A percentile compares a stretch with the other conserved stretches of the same genome.
Conservation (phyloP, 2,797 vertebrate genomes). For the Phrynocephalus forsythii region DNA sequence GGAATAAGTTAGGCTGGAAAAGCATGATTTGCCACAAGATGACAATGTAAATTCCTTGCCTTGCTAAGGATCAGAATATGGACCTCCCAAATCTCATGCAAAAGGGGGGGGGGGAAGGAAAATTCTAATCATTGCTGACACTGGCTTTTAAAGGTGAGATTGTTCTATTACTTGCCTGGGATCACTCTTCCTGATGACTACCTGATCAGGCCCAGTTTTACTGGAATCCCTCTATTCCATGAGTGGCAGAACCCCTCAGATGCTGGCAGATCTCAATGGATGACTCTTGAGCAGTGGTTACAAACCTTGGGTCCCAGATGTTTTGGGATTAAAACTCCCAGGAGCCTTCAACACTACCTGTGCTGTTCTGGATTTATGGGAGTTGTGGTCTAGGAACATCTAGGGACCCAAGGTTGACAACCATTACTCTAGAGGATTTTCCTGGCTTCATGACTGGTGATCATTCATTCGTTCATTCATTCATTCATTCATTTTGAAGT, state of each 20-base stretch:
- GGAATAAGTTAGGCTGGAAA: background rate
- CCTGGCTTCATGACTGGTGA: background rate
- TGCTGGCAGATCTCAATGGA: too few relatives aligned
- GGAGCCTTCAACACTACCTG: too few relatives aligned
- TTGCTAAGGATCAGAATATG: background rate
- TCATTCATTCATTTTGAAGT: background rate
- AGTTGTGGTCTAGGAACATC: too few relatives aligned
- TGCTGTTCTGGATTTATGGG: too few relatives aligned
- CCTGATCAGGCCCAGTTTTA: background rate
- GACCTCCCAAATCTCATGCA: background rate
- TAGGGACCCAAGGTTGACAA: too few relatives aligned
- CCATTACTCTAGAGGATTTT: background rate
- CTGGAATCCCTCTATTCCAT: background rate
- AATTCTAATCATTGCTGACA: background rate
- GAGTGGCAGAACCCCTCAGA: background rate
- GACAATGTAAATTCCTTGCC: background rate
- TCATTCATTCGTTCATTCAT: too few relatives aligned
- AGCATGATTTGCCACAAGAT: background rate
- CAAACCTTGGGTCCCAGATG: background rate
- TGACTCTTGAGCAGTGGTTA: too few relatives aligned
- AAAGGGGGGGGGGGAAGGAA: too few relatives aligned
- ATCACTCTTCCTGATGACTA: background rate
- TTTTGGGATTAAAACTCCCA: too few relatives aligned
- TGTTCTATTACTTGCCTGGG: background rate
- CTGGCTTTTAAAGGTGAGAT: background rate